phyloP scores from a whole-genome alignment of 2,797 vertebrate genomes.

The Mormyrops boulengeri region DNA sequence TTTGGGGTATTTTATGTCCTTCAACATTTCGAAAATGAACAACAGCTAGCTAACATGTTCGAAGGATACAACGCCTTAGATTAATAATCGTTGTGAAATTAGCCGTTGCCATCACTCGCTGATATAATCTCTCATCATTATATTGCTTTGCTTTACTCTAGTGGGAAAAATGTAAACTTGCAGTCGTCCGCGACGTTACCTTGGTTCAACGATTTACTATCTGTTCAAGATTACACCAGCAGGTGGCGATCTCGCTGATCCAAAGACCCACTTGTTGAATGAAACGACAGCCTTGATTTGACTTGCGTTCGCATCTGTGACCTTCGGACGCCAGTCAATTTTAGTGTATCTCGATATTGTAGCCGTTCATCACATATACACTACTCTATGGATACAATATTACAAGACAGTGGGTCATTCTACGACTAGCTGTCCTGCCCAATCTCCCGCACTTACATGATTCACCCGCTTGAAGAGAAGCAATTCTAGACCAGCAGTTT shows the following conservation, averaged over 20 bases:
- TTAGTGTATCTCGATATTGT: not conserved
- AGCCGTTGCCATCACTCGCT: not conserved
- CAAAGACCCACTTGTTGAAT: not conserved
- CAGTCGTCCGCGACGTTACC: not conserved
- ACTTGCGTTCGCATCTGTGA: not conserved
- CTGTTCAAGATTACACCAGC: not conserved
- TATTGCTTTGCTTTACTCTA: not conserved
- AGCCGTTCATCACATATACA: not conserved
- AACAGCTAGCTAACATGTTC: not conserved
- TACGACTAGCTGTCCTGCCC: not conserved
- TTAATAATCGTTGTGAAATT: not conserved
- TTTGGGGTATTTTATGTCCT: not conserved
- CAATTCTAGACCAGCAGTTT: not conserved
- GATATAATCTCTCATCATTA: not conserved
- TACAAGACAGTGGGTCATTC: not conserved
- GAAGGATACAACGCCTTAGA: not conserved
- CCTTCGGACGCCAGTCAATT: not conserved
- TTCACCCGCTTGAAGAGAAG: not conserved
- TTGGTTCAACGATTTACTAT: not conserved
- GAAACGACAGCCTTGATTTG: not conserved
- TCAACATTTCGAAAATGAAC: not conserved
- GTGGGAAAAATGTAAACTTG: not conserved
- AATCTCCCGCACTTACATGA: not conserved
- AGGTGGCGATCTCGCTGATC: not conserved
- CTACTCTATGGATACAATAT: not conserved